Percentiles rank a stretch among this genome's conserved stretches.
Conservation (phyloP, 1,140 invertebrate species). For the Apis cerana region DNA sequence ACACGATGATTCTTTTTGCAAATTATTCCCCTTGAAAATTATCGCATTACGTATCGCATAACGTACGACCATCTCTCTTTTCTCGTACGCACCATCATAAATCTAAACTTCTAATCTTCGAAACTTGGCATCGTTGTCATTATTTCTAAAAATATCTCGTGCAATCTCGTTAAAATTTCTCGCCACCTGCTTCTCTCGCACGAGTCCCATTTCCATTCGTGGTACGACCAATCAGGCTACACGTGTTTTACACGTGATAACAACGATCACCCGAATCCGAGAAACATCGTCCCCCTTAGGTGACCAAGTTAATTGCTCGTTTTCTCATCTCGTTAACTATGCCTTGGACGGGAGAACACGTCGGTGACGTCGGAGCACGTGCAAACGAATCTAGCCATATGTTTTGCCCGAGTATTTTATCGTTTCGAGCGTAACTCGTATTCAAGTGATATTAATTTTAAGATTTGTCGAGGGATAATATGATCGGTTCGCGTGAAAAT, state of each 20-base stretch:
- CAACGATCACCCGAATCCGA: constrained; percentile 53
- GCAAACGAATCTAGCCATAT: constrained; percentile 52
- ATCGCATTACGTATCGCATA: too few relatives aligned
- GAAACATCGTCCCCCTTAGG: constrained; percentile 61
- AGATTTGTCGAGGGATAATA: not conserved
- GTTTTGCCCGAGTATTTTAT: not conserved
- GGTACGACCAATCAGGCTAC: constrained; percentile 30
- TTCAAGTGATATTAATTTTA: constrained; percentile 5
- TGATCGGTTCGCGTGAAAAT: too few relatives aligned
- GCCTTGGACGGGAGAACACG: constrained; percentile 35
- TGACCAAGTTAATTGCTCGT: constrained; percentile 74
- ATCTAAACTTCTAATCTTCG: not conserved
- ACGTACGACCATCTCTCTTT: too few relatives aligned
- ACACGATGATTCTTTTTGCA: too few relatives aligned
- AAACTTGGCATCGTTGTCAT: not conserved
- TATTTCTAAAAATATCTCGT: not conserved
- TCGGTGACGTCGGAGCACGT: constrained; percentile 36
- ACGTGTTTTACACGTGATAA: constrained; percentile 65
- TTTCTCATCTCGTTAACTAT: constrained; percentile 74
- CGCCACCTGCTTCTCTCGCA: not conserved
- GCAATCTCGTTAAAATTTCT: constrained; percentile 34
- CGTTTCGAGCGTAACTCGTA: not conserved
- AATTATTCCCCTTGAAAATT: too few relatives aligned
- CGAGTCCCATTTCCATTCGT: constrained; percentile 17
- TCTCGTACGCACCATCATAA: not conserved